Evolutionary conservation across 2,888 invertebrate species (phyloP).

Genomic region (Tethea ocularis): DNA sequence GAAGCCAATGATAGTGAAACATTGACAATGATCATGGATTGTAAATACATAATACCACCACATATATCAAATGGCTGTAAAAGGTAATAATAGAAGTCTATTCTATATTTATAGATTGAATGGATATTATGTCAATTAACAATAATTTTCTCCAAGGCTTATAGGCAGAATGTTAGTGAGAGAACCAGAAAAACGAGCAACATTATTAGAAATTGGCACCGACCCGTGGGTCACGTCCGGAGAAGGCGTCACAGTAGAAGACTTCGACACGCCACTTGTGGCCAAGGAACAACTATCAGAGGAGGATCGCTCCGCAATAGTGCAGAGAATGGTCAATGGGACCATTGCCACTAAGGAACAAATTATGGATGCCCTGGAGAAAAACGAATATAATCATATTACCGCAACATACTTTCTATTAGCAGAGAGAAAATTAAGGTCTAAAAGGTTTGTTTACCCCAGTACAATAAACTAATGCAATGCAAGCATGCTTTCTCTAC

Average conservation of each 20-base stretch:
- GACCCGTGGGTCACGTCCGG: conserved; percentile 92
- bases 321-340: conserved; percentile 98
- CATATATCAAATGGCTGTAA: conserved; percentile 94
- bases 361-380: conserved; percentile 96
- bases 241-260: conserved; percentile 80
- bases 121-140: not conserved
- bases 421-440: conserved; percentile 95
- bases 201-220: conserved; percentile 92
- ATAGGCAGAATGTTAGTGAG: conserved; percentile 97
- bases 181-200: conserved; percentile 95
- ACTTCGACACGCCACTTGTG: conserved; percentile 90
- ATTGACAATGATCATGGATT: conserved; percentile 99
- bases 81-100: conserved; percentile 77
- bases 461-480: not conserved
- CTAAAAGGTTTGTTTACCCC: conserved; percentile 83
- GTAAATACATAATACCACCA: conserved; percentile 96
- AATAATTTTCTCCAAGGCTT: conserved; percentile 80
- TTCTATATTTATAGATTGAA: too few species aligned
- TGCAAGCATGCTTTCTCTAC: too few species aligned
- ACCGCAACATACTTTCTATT: conserved; percentile 99
- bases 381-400: conserved; percentile 98
- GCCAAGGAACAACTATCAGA: conserved; percentile 95
- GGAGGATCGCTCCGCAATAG: conserved; percentile 94
- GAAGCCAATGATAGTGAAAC: conserved; percentile 99
- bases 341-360: conserved; percentile 97